These are phyloP conservation scores for Noctilio leporinus DNA, from an alignment of 2,113 vertebrate genomes.

Conservation along the genomic window DNA sequence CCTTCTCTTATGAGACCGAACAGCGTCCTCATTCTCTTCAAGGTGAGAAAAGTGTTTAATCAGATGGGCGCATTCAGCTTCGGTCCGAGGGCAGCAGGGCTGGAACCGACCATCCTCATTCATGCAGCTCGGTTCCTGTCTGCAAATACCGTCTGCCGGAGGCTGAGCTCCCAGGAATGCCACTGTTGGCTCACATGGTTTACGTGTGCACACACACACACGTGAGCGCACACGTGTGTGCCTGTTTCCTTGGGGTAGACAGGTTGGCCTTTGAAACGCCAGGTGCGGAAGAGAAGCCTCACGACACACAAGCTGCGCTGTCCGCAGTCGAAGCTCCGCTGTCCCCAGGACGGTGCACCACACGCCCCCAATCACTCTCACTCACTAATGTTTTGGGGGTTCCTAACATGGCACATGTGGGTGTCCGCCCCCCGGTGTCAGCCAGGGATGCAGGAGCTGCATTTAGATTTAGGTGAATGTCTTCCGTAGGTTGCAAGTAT, in stretches of 20 bases:
- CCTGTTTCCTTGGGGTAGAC: not conserved
- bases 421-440: not conserved
- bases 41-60: not conserved
- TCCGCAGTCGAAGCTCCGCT: not conserved
- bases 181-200: not conserved
- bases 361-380: too few species aligned
- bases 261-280: not conserved
- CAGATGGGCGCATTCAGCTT: not conserved
- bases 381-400: not conserved
- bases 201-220: not conserved
- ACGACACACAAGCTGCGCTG: not conserved
- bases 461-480: too few species aligned
- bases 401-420: not conserved
- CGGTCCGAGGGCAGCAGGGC: not conserved
- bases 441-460: too few species aligned
- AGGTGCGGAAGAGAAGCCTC: not conserved
- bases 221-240: fast-evolving
- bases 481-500: not conserved
- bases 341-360: too few species aligned
- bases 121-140: fast-evolving
- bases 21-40: not conserved
- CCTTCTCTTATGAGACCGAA: not conserved
- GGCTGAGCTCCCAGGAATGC: not conserved
- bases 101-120: not conserved
- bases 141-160: too few species aligned